These are phyloP conservation scores for Mungos mungo DNA, from an alignment of 2,113 vertebrate species.

Conservation along the genomic window DNA sequence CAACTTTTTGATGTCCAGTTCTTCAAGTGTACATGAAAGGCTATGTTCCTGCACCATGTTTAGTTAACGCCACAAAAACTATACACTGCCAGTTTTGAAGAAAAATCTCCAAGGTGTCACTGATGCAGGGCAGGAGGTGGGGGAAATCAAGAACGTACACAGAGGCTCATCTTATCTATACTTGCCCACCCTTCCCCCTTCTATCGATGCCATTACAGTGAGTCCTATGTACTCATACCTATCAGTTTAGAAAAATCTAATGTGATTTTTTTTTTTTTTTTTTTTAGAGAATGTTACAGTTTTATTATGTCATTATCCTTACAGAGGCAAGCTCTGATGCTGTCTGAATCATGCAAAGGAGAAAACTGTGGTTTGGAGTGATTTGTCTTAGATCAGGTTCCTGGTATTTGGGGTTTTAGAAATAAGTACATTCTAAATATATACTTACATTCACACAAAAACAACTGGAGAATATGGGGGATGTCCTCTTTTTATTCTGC, in stretches of 20 bases:
- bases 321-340: not conserved
- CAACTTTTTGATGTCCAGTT: not conserved
- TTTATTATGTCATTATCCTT: not conserved
- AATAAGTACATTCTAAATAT: not conserved
- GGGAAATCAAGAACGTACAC: not conserved
- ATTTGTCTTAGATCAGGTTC: not conserved
- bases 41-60: not conserved
- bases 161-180: not conserved
- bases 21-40: not conserved
- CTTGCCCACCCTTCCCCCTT: not conserved
- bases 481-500: not conserved
- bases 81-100: not conserved
- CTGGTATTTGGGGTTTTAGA: not conserved
- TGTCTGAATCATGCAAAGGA: not conserved
- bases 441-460: not conserved
- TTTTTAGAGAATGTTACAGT: not conserved
- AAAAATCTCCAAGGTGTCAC: not conserved
- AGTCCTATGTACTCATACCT: not conserved
- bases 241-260: not conserved
- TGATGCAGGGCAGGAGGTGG: not conserved
- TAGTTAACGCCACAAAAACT: not conserved
- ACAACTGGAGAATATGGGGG: not conserved
- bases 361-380: not conserved
- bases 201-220: not conserved
- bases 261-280: not conserved